These are phyloP conservation scores for Drosophila paramelanica DNA, from an alignment of 2,888 invertebrate genomes.

Conservation along the genomic window DNA sequence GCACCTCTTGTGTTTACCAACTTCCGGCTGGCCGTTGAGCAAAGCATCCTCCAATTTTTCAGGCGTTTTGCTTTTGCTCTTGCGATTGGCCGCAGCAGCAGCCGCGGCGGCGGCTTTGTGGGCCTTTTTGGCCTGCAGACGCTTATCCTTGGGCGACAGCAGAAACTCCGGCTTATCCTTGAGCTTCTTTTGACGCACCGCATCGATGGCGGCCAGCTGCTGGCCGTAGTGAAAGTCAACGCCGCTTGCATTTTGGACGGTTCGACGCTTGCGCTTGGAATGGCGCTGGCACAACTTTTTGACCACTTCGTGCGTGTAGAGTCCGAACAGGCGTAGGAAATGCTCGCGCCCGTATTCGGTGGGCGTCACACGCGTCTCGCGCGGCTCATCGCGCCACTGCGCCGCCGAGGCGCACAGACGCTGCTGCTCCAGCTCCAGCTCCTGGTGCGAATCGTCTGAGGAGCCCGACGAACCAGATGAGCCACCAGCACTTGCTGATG, in stretches of 20 bases:
- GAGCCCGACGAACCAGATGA: constrained; percentile 55
- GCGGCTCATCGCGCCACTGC: constrained; percentile 76
- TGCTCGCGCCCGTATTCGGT: constrained; percentile 80
- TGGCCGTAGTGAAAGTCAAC: constrained; percentile 84
- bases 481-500: not conserved
- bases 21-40: constrained; percentile 14
- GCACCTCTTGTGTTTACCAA: constrained; percentile 47
- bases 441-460: constrained; percentile 72
- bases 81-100: constrained; percentile 28
- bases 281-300: constrained; percentile 82
- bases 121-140: constrained; percentile 71
- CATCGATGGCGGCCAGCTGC: constrained; percentile 68
- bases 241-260: constrained; percentile 82
- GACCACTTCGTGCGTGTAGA: constrained; percentile 80
- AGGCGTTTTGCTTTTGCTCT: constrained; percentile 59
- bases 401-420: constrained; percentile 61
- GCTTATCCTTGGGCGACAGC: constrained; percentile 82
- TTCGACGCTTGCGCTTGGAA: constrained; percentile 83
- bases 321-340: constrained; percentile 81
- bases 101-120: constrained; percentile 42
- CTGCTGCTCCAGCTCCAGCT: constrained; percentile 62
- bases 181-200: constrained; percentile 75
- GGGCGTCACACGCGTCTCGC: constrained; percentile 65
- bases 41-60: constrained; percentile 36
- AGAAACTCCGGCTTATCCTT: constrained; percentile 78